Percentiles rank a stretch among this genome's conserved stretches.
These are phyloP conservation scores for Drosophila santomea DNA, from an alignment of 1,140 invertebrate genomes.

Conservation along the genomic window DNA sequence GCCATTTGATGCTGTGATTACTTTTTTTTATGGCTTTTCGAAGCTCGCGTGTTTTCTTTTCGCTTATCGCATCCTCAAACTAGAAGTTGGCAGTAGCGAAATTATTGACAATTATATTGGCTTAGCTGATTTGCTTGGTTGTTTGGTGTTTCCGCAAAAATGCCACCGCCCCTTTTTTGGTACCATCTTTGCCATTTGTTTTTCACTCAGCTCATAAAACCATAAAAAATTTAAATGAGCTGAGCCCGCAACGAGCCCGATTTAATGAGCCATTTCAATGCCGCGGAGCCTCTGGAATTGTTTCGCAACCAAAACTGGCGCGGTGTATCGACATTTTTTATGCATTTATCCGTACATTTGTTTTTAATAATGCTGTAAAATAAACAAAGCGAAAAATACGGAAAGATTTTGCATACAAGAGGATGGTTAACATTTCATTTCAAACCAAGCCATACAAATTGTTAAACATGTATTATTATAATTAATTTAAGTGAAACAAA, in stretches of 20 bases:
- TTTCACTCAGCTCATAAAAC: conserved; percentile 13
- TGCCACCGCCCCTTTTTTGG: background rate
- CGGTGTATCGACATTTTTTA: conserved; percentile 23
- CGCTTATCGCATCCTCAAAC: background rate
- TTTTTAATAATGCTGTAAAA: conserved; percentile 12
- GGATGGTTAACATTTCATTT: no score
- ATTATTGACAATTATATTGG: conserved; percentile 41
- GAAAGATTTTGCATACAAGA: no score
- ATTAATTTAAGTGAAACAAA: no score
- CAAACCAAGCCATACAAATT: no score
- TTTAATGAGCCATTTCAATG: conserved; percentile 66
- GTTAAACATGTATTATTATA: no score
- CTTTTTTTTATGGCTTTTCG: conserved; percentile 12
- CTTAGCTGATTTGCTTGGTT: conserved; percentile 13
- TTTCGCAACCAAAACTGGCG: background rate
- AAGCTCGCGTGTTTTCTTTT: conserved; percentile 16
- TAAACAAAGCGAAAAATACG: background rate
- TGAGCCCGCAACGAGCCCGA: conserved; percentile 24
- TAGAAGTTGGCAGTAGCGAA: conserved; percentile 8
- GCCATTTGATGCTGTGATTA: conserved; percentile 26
- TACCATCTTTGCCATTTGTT: background rate
- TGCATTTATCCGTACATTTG: conserved; percentile 19
- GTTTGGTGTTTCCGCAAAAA: conserved; percentile 25
- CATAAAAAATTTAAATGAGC: conserved; percentile 52
- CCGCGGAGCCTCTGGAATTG: conserved; percentile 35